These are phyloP conservation scores for Euglossa dilemma DNA, from an alignment of 1,140 invertebrate genomes.

Conservation along the genomic window DNA sequence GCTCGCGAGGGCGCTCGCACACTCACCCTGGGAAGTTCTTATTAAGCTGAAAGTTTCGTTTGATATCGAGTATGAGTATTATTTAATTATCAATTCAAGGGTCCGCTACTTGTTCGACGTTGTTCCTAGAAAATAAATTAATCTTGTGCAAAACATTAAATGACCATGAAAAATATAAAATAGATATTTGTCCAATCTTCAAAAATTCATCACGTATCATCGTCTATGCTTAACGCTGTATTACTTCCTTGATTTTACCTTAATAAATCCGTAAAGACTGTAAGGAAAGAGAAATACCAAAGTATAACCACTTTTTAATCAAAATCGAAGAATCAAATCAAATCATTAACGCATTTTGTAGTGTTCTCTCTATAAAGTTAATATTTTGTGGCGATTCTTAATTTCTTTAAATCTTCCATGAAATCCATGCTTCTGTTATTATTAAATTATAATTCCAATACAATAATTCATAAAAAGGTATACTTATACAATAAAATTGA, in stretches of 20 bases:
- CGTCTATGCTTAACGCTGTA: conserved; percentile 32
- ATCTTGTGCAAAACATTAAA: neutral
- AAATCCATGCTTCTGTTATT: neutral
- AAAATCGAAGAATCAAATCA: neutral
- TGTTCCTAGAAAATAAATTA: neutral
- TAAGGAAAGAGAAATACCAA: too few relatives aligned
- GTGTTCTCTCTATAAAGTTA: too few relatives aligned
- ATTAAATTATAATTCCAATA: neutral
- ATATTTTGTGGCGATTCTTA: too few relatives aligned
- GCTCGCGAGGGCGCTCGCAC: conserved; percentile 31
- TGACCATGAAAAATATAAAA: neutral
- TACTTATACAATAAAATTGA: neutral
- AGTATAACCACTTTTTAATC: neutral
- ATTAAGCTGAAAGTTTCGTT: conserved; percentile 67
- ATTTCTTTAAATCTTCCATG: neutral
- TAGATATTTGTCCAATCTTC: neutral
- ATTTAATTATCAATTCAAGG: conserved; percentile 69
- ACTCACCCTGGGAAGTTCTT: conserved; percentile 56
- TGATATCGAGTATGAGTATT: conserved; percentile 62
- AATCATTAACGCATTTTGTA: neutral
- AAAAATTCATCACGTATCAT: conserved; percentile 36
- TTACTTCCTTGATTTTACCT: conserved; percentile 21
- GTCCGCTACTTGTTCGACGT: neutral
- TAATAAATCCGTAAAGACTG: conserved; percentile 17
- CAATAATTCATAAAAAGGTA: neutral